phyloP scores from a whole-genome alignment of 2,113 vertebrate species.

The Strigops habroptila region DNA sequence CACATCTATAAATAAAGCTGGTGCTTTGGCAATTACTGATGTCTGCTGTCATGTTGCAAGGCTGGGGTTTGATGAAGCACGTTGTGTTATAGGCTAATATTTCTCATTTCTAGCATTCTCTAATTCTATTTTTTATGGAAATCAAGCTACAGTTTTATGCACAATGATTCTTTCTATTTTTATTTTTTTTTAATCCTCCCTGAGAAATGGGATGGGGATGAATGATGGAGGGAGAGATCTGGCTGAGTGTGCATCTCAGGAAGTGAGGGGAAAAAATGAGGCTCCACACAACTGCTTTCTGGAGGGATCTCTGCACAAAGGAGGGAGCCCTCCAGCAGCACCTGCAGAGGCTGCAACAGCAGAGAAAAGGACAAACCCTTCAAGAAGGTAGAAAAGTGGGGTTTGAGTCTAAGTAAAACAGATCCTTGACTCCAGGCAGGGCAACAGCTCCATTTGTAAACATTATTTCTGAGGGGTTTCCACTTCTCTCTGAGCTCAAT shows the following conservation, averaged over 20 bases:
- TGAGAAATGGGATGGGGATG: neutral
- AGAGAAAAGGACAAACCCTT: neutral
- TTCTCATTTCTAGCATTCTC: conserved; percentile 21
- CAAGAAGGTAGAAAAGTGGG: rapidly evolving
- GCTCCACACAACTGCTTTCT: neutral
- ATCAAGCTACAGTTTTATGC: conserved; percentile 1
- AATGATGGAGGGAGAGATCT: neutral
- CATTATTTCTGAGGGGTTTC: neutral
- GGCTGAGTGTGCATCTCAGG: neutral
- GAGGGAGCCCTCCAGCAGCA: neutral
- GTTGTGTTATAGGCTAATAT: conserved; percentile 29
- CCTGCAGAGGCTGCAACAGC: too few relatives aligned
- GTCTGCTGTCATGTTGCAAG: conserved; percentile 40
- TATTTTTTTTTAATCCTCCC: neutral
- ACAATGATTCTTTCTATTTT: neutral
- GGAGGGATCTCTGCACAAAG: neutral
- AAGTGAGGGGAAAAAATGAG: neutral
- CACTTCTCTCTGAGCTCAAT: neutral
- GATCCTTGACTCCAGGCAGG: neutral
- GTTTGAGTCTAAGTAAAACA: neutral
- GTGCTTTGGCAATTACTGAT: conserved; percentile 50
- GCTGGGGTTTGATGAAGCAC: conserved; percentile 33
- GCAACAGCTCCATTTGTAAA: neutral
- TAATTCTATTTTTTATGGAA: conserved; percentile 32
- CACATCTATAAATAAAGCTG: conserved; percentile 32